These are phyloP conservation scores for Oeneis ivallda DNA, from an alignment of 2,888 invertebrate genomes.

Conservation along the genomic window DNA sequence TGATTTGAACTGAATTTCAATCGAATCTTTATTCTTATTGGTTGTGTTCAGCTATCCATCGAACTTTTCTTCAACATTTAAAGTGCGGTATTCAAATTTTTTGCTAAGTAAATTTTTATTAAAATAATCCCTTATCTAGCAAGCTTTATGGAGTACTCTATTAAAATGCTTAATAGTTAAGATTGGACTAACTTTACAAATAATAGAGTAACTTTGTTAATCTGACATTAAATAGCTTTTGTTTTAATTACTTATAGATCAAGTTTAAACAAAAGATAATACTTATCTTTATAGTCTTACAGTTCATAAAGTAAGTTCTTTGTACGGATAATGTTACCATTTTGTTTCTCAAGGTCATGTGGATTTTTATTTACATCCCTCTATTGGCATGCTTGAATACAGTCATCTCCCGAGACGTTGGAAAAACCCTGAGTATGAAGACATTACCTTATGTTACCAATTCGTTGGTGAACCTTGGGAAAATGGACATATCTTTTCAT, in stretches of 20 bases:
- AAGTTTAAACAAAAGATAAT: neutral
- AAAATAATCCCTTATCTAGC: neutral
- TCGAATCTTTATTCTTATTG: constrained; percentile 49
- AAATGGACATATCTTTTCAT: constrained; percentile 71
- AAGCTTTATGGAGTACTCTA: neutral
- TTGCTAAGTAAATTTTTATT: constrained; percentile 11
- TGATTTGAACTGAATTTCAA: constrained; percentile 61
- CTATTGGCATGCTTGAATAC: constrained; percentile 43
- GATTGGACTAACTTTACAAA: constrained; percentile 1
- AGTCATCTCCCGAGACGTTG: constrained; percentile 46
- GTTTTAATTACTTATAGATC: neutral
- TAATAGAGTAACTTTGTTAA: neutral
- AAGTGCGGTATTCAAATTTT: constrained; percentile 34
- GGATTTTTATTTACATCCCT: constrained; percentile 28
- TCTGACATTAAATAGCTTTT: neutral
- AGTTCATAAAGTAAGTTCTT: neutral
- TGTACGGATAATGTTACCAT: neutral
- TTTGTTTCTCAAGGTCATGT: constrained; percentile 13
- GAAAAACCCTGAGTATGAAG: constrained; percentile 45
- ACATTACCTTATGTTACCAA: constrained; percentile 60
- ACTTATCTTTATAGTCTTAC: neutral
- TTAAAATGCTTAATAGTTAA: constrained; percentile 1
- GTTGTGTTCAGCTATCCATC: constrained; percentile 38
- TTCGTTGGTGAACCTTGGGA: constrained; percentile 71
- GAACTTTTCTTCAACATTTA: constrained; percentile 28